These are phyloP conservation scores for Cairina moschata DNA, from an alignment of 2,113 vertebrate species.

Conservation along the genomic window DNA sequence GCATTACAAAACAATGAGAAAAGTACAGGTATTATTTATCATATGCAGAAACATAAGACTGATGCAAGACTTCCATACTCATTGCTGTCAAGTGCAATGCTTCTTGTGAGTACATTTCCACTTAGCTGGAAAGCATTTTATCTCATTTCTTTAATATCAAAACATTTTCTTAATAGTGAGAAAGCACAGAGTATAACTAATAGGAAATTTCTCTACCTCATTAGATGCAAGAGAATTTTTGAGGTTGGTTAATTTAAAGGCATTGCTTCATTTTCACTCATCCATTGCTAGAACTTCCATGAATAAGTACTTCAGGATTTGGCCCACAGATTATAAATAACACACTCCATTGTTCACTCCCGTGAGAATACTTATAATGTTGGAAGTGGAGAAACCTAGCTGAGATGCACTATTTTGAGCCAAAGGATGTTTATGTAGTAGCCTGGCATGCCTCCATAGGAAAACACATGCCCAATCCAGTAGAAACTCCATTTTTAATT, in stretches of 20 bases:
- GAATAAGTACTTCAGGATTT: not conserved
- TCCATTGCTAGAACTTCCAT: not conserved
- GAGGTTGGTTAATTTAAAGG: not conserved
- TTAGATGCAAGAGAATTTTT: not conserved
- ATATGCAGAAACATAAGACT: not conserved
- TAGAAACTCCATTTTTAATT: not conserved
- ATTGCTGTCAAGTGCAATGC: rapidly evolving
- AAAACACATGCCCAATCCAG: not conserved
- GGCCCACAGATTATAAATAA: not conserved
- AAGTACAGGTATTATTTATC: not conserved
- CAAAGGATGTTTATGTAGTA: constrained; percentile 19
- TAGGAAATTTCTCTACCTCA: not conserved
- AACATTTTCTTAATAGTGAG: not conserved
- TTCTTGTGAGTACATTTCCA: not conserved
- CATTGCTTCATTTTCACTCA: not conserved
- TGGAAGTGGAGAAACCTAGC: not conserved
- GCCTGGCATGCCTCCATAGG: not conserved
- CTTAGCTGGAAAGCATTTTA: not conserved
- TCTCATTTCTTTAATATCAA: not conserved
- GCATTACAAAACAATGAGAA: not conserved
- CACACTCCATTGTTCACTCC: not conserved
- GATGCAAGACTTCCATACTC: not conserved
- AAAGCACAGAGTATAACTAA: not conserved
- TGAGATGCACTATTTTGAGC: not conserved
- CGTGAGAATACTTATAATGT: not conserved